Conservation (phyloP, 2,113 vertebrate species). For the Labeo rohita region DNA sequence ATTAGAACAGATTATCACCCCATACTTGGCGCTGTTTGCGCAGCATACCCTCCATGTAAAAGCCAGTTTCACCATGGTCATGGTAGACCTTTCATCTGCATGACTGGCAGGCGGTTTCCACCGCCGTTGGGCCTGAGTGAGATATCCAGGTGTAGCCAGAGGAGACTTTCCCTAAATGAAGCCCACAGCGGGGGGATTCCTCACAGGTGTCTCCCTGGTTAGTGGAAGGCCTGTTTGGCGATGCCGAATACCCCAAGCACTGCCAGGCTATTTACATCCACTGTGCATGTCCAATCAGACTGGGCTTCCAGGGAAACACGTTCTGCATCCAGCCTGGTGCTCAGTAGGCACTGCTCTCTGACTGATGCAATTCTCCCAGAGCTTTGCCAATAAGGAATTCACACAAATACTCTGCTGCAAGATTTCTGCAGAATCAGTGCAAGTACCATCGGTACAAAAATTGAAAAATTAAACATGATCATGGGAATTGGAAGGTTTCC, state of each 20-base stretch:
- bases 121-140: conserved; percentile 40
- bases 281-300: conserved; percentile 50
- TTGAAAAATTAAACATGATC: background rate
- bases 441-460: background rate
- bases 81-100: conserved; percentile 40
- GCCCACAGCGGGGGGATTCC: conserved; percentile 32
- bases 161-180: conserved; percentile 38
- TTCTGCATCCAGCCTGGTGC: conserved; percentile 33
- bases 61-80: conserved; percentile 51
- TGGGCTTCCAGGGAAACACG: conserved; percentile 28
- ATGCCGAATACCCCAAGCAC: conserved; percentile 41
- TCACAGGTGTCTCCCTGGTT: conserved; percentile 21
- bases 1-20: conserved; percentile 57
- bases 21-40: conserved; percentile 27
- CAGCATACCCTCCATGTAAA: conserved; percentile 41
- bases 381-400: conserved; percentile 24
- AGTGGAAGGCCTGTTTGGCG: conserved; percentile 42
- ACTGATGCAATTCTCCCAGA: conserved; percentile 41
- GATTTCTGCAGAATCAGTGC: conserved; percentile 1
- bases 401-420: background rate
- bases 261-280: conserved; percentile 51
- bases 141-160: conserved; percentile 35
- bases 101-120: conserved; percentile 35
- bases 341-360: conserved; percentile 29
- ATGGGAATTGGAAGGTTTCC: background rate